These are phyloP conservation scores for Lochmaea crataegi DNA, from an alignment of 2,888 invertebrate species.

Conservation along the genomic window DNA sequence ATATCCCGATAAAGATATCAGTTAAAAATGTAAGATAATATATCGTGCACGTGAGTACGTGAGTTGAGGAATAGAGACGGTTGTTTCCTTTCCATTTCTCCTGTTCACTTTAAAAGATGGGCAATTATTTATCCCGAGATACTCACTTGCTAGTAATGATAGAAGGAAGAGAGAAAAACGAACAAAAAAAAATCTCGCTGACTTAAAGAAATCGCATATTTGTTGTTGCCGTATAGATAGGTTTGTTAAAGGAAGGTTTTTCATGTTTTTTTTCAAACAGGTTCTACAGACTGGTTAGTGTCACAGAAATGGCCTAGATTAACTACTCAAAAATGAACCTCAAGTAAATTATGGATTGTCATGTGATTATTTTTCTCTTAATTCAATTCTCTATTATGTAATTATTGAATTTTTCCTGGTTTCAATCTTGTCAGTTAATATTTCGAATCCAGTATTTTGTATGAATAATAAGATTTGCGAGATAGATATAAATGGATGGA, in stretches of 20 bases:
- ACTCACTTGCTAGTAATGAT: constrained; percentile 52
- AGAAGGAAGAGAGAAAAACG: constrained; percentile 31
- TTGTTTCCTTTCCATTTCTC: constrained; percentile 63
- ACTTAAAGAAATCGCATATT: constrained; percentile 17
- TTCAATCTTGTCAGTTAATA: constrained; percentile 1
- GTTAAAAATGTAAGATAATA: constrained; percentile 45
- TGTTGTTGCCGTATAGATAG: constrained; percentile 10
- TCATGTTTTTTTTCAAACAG: too few species aligned
- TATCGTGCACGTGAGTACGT: constrained; percentile 47
- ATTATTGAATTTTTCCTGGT: too few species aligned
- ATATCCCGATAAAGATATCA: constrained; percentile 16
- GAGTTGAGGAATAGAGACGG: constrained; percentile 45
- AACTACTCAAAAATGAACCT: too few species aligned
- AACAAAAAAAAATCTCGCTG: constrained; percentile 17
- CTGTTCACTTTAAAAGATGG: constrained; percentile 63
- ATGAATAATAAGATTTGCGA: constrained; percentile 26
- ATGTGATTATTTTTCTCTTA: too few species aligned
- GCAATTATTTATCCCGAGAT: constrained; percentile 63
- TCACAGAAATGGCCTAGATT: too few species aligned
- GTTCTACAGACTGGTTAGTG: too few species aligned
- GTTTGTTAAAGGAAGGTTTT: too few species aligned
- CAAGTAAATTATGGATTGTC: too few species aligned
- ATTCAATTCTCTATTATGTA: too few species aligned
- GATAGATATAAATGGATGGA: constrained; percentile 13
- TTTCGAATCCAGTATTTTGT: constrained; percentile 26